Percentiles rank a stretch among this genome's conserved stretches.
Conservation (phyloP, 2,797 vertebrate species). For the Sebastes wilsoni region DNA sequence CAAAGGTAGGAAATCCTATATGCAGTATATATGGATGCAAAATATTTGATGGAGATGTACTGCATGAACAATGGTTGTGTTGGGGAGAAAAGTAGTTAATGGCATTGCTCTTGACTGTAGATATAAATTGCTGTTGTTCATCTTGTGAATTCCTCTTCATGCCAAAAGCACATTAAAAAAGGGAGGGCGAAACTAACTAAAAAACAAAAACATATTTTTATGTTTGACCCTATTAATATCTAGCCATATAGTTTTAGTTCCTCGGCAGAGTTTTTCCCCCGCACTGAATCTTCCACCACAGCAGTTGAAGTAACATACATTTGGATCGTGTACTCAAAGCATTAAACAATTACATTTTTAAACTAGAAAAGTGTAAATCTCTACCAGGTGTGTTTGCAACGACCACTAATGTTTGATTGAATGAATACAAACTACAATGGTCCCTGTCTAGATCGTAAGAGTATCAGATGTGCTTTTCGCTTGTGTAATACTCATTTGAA, state of each 20-base stretch:
- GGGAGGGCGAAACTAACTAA: background rate
- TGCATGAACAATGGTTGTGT: background rate
- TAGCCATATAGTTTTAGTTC: background rate
- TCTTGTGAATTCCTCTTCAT: background rate
- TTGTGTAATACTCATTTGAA: background rate
- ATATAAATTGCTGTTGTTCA: background rate
- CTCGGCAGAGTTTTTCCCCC: background rate
- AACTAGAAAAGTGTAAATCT: background rate
- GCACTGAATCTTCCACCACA: background rate
- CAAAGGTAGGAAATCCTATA: slow-evolving; percentile 19
- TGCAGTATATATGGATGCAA: background rate
- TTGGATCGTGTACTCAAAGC: background rate
- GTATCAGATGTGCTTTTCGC: background rate
- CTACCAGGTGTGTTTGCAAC: no score
- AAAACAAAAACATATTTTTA: background rate
- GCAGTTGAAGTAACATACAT: background rate
- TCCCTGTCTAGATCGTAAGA: background rate
- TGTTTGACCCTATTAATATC: background rate
- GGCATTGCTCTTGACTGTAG: background rate
- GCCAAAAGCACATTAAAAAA: background rate
- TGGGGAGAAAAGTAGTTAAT: background rate
- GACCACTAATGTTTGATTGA: no score
- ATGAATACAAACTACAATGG: background rate
- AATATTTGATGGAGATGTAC: slow-evolving; percentile 10
- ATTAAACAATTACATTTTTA: background rate